Base-by-base conservation (phyloP, 2,888 invertebrate species). In the Tachystola acroxantha region DNA sequence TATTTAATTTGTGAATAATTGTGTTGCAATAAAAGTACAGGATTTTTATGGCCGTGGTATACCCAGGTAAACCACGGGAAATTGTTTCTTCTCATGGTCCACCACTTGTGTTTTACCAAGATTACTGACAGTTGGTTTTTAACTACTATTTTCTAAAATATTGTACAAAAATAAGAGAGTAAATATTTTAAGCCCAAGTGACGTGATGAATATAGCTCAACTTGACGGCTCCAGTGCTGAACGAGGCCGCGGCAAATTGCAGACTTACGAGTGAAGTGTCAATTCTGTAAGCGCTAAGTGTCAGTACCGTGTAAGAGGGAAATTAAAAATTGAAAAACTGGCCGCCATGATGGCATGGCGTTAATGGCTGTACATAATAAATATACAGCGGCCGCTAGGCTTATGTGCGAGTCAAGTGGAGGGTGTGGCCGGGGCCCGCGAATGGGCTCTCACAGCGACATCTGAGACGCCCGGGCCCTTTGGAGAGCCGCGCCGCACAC, bases 361-460 rank as follows among this genome's bases (percentile, higher is more conserved):
- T 80, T 84, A 85, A 86, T 84, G 77, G 81, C 77, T 78, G 82
- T 85, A 85, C 84, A 86, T 86, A 85, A 85, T 85, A 82, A 84
- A 84, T 85, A 86, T 85, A 86, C 82, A 81, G 81, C 79, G 77
- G 71, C 67, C 71, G 77, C 76, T 77, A 69, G 73, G 84, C 82
- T 81, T 85, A 86, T 85, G 76, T 86, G 82, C 73, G 67, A 64
- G 75, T 79, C 70, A 75, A 85, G 85, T 81, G 80, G 85, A 78
- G 81, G 86, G 85, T 73, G 86, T 82, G 86, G 86, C 77, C 75
- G 68, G 66, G 71, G 53, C 68, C 70, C 76, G 74, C 85, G 85
- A 85, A 85, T 82, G 76, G 82, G 82, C 84, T 79, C 84, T 77
- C 68, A 60, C 62, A 56, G 74, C 78, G 85, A 84, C 82, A 86